Percentiles rank a stretch among this genome's conserved stretches.
Evolutionary conservation across 1,140 invertebrate species (phyloP).

Genomic region (Ectropis grisescens): DNA sequence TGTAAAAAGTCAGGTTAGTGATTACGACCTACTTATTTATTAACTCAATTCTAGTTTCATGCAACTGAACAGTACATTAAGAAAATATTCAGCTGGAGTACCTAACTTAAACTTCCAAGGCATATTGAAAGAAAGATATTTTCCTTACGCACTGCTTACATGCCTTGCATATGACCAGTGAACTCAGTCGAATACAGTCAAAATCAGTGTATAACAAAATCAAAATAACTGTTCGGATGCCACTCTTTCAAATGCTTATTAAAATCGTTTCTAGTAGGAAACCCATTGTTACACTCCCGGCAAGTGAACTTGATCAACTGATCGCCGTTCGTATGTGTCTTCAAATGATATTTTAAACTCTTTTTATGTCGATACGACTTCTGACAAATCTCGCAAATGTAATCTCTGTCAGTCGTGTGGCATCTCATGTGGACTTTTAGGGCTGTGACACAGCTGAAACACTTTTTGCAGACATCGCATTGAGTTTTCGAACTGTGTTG

Average conservation of each 20-base stretch:
- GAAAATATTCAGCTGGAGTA: too few relatives aligned
- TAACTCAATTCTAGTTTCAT: too few relatives aligned
- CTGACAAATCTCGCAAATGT: constrained; percentile 69
- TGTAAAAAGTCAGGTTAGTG: too few relatives aligned
- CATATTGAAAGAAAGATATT: too few relatives aligned
- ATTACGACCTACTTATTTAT: too few relatives aligned
- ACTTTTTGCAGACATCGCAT: constrained; percentile 64
- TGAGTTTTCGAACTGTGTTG: constrained; percentile 65
- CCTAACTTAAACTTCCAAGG: too few relatives aligned
- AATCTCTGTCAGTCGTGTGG: constrained; percentile 73
- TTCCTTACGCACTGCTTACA: too few relatives aligned
- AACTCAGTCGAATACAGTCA: neutral
- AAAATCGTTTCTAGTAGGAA: constrained; percentile 29
- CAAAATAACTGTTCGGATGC: constrained; percentile 26
- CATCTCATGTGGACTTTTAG: constrained; percentile 78
- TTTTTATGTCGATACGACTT: constrained; percentile 74
- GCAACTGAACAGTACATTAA: too few relatives aligned
- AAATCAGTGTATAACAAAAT: constrained; percentile 17
- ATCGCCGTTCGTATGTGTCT: constrained; percentile 64
- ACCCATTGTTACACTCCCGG: constrained; percentile 56
- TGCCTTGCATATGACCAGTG: too few relatives aligned
- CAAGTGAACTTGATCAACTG: constrained; percentile 53
- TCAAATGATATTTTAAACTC: constrained; percentile 77
- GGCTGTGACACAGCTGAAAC: constrained; percentile 69
- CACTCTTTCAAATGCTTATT: constrained; percentile 37